Conservation (phyloP, 2,888 invertebrate genomes). For the Rutpela maculata region DNA sequence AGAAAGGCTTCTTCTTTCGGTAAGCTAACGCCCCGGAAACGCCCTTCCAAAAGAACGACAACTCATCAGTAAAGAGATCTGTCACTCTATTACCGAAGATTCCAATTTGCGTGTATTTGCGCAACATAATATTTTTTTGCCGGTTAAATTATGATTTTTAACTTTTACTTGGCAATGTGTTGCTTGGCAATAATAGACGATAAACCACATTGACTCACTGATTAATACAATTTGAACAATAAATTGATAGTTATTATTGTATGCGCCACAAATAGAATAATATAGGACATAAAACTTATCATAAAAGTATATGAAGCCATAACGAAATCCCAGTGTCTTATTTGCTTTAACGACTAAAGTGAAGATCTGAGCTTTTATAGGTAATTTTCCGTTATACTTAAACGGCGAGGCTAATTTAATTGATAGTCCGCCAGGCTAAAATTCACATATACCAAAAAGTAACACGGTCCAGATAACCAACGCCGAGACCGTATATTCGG, state of each 20-base stretch:
- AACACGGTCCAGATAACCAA: conserved; percentile 34
- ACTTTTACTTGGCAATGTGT: too few species aligned
- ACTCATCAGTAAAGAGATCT: too few species aligned
- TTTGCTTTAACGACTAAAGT: conserved; percentile 39
- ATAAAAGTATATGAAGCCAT: conserved; percentile 40
- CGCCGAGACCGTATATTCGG: conserved; percentile 17
- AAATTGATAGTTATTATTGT: conserved; percentile 28
- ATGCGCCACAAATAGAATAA: conserved; percentile 31
- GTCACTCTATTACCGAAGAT: too few species aligned
- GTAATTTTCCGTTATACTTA: conserved; percentile 36
- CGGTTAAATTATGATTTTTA: too few species aligned
- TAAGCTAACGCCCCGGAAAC: too few species aligned
- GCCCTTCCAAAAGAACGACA: too few species aligned
- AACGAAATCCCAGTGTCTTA: conserved; percentile 40
- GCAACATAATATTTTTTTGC: too few species aligned
- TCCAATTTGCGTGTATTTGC: too few species aligned
- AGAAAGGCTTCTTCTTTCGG: too few species aligned
- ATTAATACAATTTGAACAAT: conserved; percentile 28
- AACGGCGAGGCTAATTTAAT: conserved; percentile 40
- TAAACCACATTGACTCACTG: neutral
- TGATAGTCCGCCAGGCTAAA: conserved; percentile 29
- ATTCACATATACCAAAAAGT: conserved; percentile 35
- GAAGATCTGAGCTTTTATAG: conserved; percentile 41
- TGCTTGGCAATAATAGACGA: neutral
- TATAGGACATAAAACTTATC: conserved; percentile 36